Evolutionary conservation across 2,888 invertebrate genomes (phyloP).

Genomic region (Choristoneura rosaceana): DNA sequence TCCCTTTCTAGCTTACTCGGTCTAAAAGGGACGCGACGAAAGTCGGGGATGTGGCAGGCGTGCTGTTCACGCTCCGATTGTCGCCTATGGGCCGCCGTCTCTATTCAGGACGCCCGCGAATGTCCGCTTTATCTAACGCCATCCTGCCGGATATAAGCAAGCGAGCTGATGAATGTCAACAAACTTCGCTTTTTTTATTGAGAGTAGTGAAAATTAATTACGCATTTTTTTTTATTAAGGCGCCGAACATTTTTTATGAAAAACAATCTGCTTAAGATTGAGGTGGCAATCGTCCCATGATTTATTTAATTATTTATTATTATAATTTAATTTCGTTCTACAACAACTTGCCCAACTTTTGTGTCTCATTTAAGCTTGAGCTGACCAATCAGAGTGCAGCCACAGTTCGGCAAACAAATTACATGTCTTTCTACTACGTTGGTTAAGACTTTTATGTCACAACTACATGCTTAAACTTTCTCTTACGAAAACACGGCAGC

Average conservation of each 20-base stretch:
- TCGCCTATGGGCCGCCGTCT: constrained; percentile 64
- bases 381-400: too few species aligned
- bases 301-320: too few species aligned
- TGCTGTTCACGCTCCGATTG: constrained; percentile 60
- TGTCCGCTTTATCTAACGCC: constrained; percentile 61
- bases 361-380: too few species aligned
- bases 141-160: constrained; percentile 48
- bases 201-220: neutral
- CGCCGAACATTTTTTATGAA: too few species aligned
- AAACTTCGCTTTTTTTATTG: constrained; percentile 25
- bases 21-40: neutral
- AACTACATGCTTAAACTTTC: constrained; percentile 1
- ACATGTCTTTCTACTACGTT: too few species aligned
- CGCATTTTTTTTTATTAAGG: too few species aligned
- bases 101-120: constrained; percentile 66
- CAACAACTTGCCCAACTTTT: too few species aligned
- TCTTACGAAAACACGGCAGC: neutral
- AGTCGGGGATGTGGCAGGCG: neutral
- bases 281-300: too few species aligned
- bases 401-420: too few species aligned
- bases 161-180: constrained; percentile 48
- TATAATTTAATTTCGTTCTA: too few species aligned
- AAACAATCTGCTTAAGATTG: too few species aligned
- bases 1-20: neutral
- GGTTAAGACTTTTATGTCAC: neutral